Evolutionary conservation across 2,888 invertebrate genomes (phyloP).

Genomic region (Rhamphomyia laevipes): DNA sequence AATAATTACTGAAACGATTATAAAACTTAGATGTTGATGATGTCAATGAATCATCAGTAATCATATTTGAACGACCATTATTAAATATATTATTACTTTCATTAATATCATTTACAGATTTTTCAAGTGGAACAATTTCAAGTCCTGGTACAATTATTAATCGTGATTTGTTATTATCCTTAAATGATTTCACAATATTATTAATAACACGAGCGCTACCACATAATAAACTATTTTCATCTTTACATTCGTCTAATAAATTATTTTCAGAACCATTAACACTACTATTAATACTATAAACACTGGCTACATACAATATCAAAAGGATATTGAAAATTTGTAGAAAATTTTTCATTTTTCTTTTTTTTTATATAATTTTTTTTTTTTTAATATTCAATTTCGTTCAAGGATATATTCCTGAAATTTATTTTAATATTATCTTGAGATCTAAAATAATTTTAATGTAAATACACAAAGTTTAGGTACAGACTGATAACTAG

Average conservation of each 20-base stretch:
- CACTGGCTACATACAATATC: not conserved
- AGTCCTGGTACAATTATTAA: constrained; percentile 31
- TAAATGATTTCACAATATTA: constrained; percentile 43
- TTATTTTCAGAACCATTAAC: not conserved
- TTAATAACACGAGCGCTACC: constrained; percentile 41
- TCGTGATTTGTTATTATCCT: constrained; percentile 27
- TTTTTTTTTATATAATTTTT: not conserved
- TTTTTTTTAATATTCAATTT: too few relatives aligned
- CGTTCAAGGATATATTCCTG: not conserved
- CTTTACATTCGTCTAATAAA: not conserved
- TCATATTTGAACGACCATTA: constrained; percentile 33
- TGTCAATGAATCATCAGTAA: constrained; percentile 41
- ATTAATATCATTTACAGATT: constrained; percentile 22
- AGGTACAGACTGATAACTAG: constrained; percentile 6
- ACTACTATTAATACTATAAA: not conserved
- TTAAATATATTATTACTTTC: constrained; percentile 6
- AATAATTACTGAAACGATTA: constrained; percentile 38
- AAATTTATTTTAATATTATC: not conserved
- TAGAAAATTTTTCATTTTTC: not conserved
- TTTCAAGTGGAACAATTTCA: constrained; percentile 27
- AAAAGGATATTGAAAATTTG: not conserved
- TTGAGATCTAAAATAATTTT: not conserved
- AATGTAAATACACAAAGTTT: not conserved
- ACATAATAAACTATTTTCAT: constrained; percentile 29
- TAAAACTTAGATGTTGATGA: not conserved